Percentiles rank a stretch among this genome's conserved stretches.
Conservation (phyloP, 2,888 invertebrate species). For the Colletes collaris region DNA sequence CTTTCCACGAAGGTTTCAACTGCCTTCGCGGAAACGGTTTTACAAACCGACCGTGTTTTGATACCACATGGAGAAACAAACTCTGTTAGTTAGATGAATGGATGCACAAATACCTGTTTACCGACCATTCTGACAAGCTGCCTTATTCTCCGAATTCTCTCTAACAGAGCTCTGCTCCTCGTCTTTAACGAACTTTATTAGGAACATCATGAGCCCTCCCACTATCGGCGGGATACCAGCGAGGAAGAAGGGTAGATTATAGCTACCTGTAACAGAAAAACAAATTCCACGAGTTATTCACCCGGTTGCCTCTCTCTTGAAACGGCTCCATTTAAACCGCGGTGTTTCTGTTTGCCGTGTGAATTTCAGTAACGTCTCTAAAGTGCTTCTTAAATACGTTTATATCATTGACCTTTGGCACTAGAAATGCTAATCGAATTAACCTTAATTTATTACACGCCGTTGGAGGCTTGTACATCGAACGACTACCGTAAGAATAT, state of each 20-base stretch:
- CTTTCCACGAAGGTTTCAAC: conserved; percentile 53
- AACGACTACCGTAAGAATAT: no score
- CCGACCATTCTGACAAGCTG: conserved; percentile 79
- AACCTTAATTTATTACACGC: no score
- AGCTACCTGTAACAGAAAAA: conserved; percentile 84
- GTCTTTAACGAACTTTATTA: conserved; percentile 85
- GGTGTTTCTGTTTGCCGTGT: no score
- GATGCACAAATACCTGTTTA: conserved; percentile 68
- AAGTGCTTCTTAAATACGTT: no score
- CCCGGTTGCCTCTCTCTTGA: no score
- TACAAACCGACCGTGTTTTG: conserved; percentile 52
- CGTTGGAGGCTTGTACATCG: no score
- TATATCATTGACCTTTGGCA: no score
- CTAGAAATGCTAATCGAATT: no score
- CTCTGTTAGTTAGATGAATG: conserved; percentile 60
- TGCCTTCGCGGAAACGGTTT: conserved; percentile 45
- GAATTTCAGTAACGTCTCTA: no score
- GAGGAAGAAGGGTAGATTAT: conserved; percentile 90
- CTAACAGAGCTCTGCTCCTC: conserved; percentile 55
- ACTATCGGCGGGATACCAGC: conserved; percentile 94
- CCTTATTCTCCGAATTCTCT: conserved; percentile 64
- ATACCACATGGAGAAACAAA: conserved; percentile 60
- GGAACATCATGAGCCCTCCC: conserved; percentile 89
- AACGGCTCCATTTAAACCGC: no score
- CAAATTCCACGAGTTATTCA: no score